Evolutionary conservation across 2,797 vertebrate species (phyloP).

Genomic region (Cossypha polioptera): DNA sequence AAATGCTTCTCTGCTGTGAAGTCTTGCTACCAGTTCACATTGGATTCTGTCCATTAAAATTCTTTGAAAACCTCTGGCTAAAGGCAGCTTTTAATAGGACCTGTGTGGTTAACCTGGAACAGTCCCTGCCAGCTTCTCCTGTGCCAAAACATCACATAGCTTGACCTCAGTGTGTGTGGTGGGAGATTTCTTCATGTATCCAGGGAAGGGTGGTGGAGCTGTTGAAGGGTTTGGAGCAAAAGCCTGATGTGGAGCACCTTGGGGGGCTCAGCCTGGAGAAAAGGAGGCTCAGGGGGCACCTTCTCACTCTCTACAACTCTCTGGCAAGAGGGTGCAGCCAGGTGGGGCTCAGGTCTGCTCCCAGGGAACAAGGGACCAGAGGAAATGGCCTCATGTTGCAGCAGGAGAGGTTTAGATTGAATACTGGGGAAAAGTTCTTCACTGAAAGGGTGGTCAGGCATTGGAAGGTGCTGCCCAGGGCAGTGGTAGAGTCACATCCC

Average conservation of each 20-base stretch:
- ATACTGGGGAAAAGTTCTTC: background rate
- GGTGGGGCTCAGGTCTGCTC: rapidly evolving
- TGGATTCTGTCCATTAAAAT: background rate
- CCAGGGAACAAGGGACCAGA: background rate
- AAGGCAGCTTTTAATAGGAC: background rate
- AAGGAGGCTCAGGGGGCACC: background rate
- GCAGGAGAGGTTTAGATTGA: background rate
- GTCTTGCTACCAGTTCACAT: background rate
- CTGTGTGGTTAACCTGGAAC: background rate
- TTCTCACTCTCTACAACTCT: background rate
- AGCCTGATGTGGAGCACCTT: background rate
- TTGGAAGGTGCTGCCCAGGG: background rate
- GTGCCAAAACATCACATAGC: background rate
- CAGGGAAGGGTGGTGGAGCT: background rate
- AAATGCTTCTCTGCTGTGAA: background rate
- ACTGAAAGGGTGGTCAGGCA: background rate
- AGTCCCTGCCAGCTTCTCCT: background rate
- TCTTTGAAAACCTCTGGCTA: background rate
- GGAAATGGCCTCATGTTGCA: background rate
- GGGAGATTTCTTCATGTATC: background rate
- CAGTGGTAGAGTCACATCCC: background rate
- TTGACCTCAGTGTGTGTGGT: background rate
- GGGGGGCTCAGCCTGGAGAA: background rate
- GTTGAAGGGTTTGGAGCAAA: background rate
- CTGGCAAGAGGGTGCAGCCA: background rate